Conservation (phyloP, 1,140 invertebrate genomes). For the Zaprionus gabonicus region DNA sequence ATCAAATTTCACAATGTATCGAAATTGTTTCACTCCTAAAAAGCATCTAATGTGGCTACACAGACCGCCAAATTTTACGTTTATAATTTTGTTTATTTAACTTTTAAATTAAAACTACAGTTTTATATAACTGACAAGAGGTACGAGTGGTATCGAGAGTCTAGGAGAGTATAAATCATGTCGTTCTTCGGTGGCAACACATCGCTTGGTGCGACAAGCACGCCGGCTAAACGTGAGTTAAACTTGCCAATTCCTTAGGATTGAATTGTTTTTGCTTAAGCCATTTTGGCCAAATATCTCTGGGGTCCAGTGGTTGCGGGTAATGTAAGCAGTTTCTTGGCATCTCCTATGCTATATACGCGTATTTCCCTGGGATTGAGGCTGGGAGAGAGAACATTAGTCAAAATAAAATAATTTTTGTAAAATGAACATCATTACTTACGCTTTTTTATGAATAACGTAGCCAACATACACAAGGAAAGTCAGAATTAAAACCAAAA, state of each 20-base stretch:
- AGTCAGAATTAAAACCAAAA: constrained; percentile 35
- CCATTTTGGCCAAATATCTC: constrained; percentile 63
- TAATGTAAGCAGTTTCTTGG: constrained; percentile 47
- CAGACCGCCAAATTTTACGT: constrained; percentile 65
- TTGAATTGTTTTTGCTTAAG: constrained; percentile 9
- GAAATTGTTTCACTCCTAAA: constrained; percentile 18
- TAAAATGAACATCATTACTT: constrained; percentile 4
- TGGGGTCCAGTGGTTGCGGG: constrained; percentile 32
- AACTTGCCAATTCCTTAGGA: constrained; percentile 14
- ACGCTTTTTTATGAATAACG: constrained; percentile 61
- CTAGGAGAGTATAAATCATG: constrained; percentile 45
- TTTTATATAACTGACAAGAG: background rate
- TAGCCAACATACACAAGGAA: constrained; percentile 50
- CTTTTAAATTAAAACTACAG: constrained; percentile 11
- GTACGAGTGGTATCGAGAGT: background rate
- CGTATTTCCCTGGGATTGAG: constrained; percentile 62
- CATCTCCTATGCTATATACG: constrained; percentile 55
- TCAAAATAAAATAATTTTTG: background rate
- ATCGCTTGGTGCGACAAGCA: constrained; percentile 79
- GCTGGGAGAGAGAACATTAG: constrained; percentile 24
- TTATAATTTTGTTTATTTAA: constrained; percentile 41
- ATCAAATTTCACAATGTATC: constrained; percentile 3
- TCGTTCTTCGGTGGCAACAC: constrained; percentile 80
- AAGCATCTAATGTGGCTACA: constrained; percentile 17
- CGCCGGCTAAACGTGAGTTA: constrained; percentile 79